Evolutionary conservation across 1,140 invertebrate genomes (phyloP), one percentile per base, ranked within the genome.

Genomic region (Papilio machaon): DNA sequence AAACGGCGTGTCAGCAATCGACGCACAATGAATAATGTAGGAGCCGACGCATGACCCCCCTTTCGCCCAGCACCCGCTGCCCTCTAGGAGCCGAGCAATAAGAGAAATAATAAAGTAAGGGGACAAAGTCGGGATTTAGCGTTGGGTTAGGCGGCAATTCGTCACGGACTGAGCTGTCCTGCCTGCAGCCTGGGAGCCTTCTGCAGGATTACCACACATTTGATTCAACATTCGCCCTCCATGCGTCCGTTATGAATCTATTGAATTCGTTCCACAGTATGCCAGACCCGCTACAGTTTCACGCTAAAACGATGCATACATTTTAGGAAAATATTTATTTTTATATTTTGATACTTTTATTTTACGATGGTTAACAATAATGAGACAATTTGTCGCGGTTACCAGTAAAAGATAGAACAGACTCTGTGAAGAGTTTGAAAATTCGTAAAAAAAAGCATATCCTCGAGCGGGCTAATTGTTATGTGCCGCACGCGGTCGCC

Each of bases 11-110:
- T 73, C 75, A 80, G 73, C 76, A 80, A 80, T 81, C 73, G 80
- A 82, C 83, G 82, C 64, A 80, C 83, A 80, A 94, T 94, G 92
- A 94, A 94, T 94, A 92, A 94, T 94, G 89, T 88, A 93, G 81
- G 80, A 83, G 82, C 74, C 54, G 23, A 67, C 58, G 47, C 17
- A 9, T n/a, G 15, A 43, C 38, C 38, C 30, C 15, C 67, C 74
- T 30, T 52, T 81, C 80, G 81, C 38, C 4, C 38, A 43, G 38
- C 38, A 43, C 54, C 64, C 30, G n/a, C 30, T 15, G 17, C 23
- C 67, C 74, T 46, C 60, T 81, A 77, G 81, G 80, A 77, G 85
- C 75, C 74, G 70, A 79, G 83, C 82, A 85, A 86, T 85, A 87
- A 86, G 81, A 85, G 86, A 90, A 88, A 91, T 91, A 91, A 91